These are phyloP conservation scores for Drosophila eohydei DNA, from an alignment of 2,888 invertebrate species.

Conservation along the genomic window DNA sequence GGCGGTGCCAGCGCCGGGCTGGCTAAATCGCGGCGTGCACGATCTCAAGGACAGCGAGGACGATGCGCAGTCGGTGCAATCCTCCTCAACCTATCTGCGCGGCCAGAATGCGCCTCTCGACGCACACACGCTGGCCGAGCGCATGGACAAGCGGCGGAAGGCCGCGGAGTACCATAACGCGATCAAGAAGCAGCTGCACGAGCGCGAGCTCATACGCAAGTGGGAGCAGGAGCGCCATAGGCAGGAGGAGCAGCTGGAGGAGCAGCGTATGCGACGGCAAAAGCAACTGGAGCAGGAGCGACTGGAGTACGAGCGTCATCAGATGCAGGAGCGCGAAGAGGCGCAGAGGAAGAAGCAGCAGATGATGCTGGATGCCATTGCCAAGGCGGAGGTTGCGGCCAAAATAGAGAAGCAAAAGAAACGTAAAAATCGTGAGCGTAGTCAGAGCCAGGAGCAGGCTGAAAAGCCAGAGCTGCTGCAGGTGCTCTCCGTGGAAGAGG, in stretches of 20 bases:
- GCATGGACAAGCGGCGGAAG: slow-evolving; percentile 92
- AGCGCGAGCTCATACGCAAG: slow-evolving; percentile 90
- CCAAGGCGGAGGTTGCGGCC: slow-evolving; percentile 91
- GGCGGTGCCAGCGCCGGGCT: slow-evolving; percentile 83
- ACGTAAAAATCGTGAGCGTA: slow-evolving; percentile 71
- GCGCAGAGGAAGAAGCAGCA: slow-evolving; percentile 90
- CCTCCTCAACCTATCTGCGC: slow-evolving; percentile 90
- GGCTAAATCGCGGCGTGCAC: slow-evolving; percentile 86
- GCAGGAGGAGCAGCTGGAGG: slow-evolving; percentile 92
- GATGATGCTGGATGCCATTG: slow-evolving; percentile 91
- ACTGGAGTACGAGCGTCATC: slow-evolving; percentile 90
- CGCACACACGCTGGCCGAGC: slow-evolving; percentile 91
- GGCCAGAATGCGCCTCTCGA: slow-evolving; percentile 95
- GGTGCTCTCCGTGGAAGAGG: slow-evolving; percentile 68
- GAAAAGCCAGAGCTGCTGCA: slow-evolving; percentile 55
- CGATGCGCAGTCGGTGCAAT: slow-evolving; percentile 83
- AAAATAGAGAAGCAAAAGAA: slow-evolving; percentile 88
- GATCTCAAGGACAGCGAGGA: slow-evolving; percentile 86
- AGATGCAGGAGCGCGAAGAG: slow-evolving; percentile 89
- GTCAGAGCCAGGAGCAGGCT: slow-evolving; percentile 13
- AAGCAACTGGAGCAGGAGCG: slow-evolving; percentile 89
- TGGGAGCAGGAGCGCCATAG: slow-evolving; percentile 91
- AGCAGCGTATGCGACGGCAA: slow-evolving; percentile 90
- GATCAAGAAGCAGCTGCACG: slow-evolving; percentile 93
- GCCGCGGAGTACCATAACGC: slow-evolving; percentile 95